Percentiles rank a stretch among this genome's conserved stretches.
Evolutionary conservation across 2,797 vertebrate species (phyloP).

Genomic region (Rhinogobio ventralis): DNA sequence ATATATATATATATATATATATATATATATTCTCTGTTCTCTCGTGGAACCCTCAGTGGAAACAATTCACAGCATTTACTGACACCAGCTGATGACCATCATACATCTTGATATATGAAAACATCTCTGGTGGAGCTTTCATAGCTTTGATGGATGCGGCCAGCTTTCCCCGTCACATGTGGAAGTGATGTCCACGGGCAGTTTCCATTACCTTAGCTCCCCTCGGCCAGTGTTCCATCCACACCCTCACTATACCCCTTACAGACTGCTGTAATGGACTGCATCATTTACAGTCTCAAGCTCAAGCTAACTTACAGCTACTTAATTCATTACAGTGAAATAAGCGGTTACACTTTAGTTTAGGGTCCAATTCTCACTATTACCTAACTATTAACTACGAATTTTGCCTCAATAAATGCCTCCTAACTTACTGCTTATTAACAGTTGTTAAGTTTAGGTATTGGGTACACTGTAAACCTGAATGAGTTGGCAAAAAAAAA

Average conservation of each 20-base stretch:
- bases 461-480: too few species aligned
- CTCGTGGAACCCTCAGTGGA: slow-evolving; percentile 5
- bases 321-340: slow-evolving; percentile 36
- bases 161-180: slow-evolving; percentile 26
- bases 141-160: background rate
- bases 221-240: slow-evolving; percentile 32
- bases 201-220: slow-evolving; percentile 51
- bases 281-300: slow-evolving; percentile 13
- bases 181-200: slow-evolving; percentile 43
- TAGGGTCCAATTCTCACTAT: too few species aligned
- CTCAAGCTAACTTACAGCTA: too few species aligned
- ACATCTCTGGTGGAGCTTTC: slow-evolving; percentile 8
- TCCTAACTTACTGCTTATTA: too few species aligned
- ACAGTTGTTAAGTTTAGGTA: too few species aligned
- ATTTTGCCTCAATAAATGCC: too few species aligned
- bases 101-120: slow-evolving; percentile 29
- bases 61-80: background rate
- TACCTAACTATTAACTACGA: too few species aligned
- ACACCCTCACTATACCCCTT: slow-evolving; percentile 48
- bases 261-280: slow-evolving; percentile 39
- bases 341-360: background rate
- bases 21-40: background rate
- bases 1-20: too few species aligned
- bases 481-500: too few species aligned
- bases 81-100: background rate